Conservation (phyloP, 2,113 vertebrate species). For the Galemys pyrenaicus region DNA sequence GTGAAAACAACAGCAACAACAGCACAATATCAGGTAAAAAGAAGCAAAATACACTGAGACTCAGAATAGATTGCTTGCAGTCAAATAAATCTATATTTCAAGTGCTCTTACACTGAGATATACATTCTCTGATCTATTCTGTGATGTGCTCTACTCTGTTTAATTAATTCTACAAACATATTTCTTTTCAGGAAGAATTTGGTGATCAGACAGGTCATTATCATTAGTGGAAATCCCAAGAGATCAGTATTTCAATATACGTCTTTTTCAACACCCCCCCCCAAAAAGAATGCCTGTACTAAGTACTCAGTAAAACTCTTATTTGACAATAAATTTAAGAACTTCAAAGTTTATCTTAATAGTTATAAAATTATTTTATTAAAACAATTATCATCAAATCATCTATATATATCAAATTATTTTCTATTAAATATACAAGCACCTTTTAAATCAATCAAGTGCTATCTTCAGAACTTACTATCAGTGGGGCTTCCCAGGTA, state of each 20-base stretch:
- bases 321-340: neutral
- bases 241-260: neutral
- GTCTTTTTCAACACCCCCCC: neutral
- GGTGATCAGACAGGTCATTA: rapidly evolving
- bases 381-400: neutral
- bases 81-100: neutral
- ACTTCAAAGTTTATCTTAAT: neutral
- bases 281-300: neutral
- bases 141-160: neutral
- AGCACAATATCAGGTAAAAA: neutral
- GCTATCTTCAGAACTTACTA: neutral
- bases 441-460: neutral
- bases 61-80: neutral
- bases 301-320: neutral
- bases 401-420: rapidly evolving
- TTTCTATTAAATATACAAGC: neutral
- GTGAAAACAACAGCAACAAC: neutral
- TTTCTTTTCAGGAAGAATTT: neutral
- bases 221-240: neutral
- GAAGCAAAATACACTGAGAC: neutral
- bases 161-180: neutral
- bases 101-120: neutral
- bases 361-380: neutral
- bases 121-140: neutral
- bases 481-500: too few species aligned